Base-by-base conservation (phyloP, 37 sponge, comb jelly and placozoan species). In the Hexactinellida sp. region DNA sequence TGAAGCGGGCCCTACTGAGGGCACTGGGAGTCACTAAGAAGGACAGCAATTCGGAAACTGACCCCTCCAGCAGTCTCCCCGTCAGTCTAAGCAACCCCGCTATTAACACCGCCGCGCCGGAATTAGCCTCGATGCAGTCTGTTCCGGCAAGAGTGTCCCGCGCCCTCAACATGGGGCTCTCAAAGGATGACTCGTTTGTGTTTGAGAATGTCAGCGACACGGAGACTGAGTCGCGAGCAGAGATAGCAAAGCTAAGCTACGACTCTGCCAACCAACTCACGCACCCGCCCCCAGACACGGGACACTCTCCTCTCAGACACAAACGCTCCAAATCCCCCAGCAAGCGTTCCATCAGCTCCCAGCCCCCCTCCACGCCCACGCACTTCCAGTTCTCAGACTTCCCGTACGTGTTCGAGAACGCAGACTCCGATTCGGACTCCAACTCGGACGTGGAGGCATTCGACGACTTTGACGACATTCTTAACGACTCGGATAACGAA, bases 401-500 rank as follows among this genome's bases (percentile, higher is more conserved):
- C 34, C 76, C 25, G 76, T 63, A 63, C 34, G 76, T 63, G 34
- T 63, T 63, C 34, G 76, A 63, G 76, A 63, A 63, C 34, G 76
- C 25, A n/a, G 76, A 63, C 3, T 63, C 76, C 5, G 76, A 63
- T 23, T 21, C 76, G 3, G 76, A 63, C 76, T 63, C 76, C 5
- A 7, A 3, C 76, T 63, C 76, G 3, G 76, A 63, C 30, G 76
- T 63, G 34, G 76, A 63, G 34, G 76, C 76, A 21, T 63, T 63
- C 76, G 76, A 63, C 34, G 76, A 63, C 34, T 63, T 63, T n/a
- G 76, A 63, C 13, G 28, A 63, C 3, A 63, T 63, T 23, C 34
- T 63, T 3, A n/a, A 63, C 76, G 76, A 63, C 34, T 63, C 76
- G 25, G 76, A 63, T n/a, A 63, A 63, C 76, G 76, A 63, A n/a